Percentiles rank a stretch among this genome's conserved stretches.
Conservation (phyloP, 1,140 invertebrate species). For the Zaprionus africanus region DNA sequence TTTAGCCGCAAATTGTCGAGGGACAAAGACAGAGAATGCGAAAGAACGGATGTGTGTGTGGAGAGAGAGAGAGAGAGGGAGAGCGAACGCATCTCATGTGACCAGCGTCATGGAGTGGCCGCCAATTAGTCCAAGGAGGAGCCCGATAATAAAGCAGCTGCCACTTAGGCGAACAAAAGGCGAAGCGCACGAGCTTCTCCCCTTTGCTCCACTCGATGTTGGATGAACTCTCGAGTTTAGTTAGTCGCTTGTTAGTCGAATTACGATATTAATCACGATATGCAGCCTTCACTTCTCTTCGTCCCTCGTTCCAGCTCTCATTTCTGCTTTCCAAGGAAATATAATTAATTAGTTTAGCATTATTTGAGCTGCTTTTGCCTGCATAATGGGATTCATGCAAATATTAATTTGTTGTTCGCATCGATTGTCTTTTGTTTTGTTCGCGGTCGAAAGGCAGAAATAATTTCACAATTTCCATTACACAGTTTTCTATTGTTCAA, state of each 20-base stretch:
- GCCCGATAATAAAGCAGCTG: conserved; percentile 7
- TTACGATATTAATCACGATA: conserved; percentile 6
- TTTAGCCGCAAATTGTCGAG: conserved; percentile 1
- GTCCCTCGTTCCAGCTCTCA: neutral
- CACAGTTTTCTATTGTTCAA: neutral
- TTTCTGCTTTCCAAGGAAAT: neutral
- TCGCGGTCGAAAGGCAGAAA: neutral
- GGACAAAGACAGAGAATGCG: neutral
- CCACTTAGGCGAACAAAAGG: conserved; percentile 4
- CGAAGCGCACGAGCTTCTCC: neutral
- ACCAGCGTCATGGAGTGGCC: neutral
- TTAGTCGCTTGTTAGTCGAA: conserved; percentile 12
- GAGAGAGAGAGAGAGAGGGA: neutral
- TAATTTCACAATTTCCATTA: neutral
- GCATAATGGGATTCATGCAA: neutral
- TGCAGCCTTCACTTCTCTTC: neutral
- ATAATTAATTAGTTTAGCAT: neutral
- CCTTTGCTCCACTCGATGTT: neutral
- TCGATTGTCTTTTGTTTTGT: conserved; percentile 3
- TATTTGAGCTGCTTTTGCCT: neutral
- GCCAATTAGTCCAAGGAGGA: conserved; percentile 3
- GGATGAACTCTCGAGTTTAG: conserved; percentile 1
- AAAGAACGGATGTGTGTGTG: neutral
- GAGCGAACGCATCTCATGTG: conserved; percentile 6
- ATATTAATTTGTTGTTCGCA: neutral